A percentile compares a stretch with the other conserved stretches of the same genome.
These are phyloP conservation scores for Ptilorrhoa leucosticta DNA, from an alignment of 2,113 vertebrate species.

Conservation along the genomic window DNA sequence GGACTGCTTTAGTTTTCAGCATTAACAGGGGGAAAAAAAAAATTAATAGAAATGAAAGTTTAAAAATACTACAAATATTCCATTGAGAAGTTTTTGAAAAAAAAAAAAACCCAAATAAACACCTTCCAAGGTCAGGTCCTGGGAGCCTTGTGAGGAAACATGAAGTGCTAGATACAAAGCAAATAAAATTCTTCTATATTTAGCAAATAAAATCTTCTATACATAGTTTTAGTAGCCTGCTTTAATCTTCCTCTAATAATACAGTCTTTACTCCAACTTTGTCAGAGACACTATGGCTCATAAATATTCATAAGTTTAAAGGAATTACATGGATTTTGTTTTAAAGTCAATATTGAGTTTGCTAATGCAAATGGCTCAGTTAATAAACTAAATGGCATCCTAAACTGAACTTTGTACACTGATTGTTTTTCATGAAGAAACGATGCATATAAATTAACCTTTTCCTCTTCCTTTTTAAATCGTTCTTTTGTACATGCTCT, in stretches of 20 bases:
- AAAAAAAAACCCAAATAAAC: background rate
- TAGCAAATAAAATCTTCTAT: background rate
- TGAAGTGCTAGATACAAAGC: background rate
- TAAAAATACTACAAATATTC: slow-evolving; percentile 35
- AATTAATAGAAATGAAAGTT: background rate
- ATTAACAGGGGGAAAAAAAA: background rate
- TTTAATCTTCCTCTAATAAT: slow-evolving; percentile 40
- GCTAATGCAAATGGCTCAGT: slow-evolving; percentile 71
- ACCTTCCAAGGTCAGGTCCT: background rate
- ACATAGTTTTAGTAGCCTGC: background rate
- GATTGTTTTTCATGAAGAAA: slow-evolving; percentile 72
- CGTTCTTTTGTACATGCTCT: background rate
- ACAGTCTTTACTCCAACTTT: slow-evolving; percentile 37
- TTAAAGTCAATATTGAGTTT: slow-evolving; percentile 75
- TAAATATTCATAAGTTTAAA: slow-evolving; percentile 64
- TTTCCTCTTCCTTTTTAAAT: background rate
- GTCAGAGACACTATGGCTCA: background rate
- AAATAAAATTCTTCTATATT: background rate
- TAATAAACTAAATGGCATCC: slow-evolving; percentile 73
- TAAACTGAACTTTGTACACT: slow-evolving; percentile 43
- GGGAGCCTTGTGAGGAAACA: background rate
- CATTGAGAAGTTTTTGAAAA: background rate
- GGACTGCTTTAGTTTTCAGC: slow-evolving; percentile 30
- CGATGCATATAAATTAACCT: slow-evolving; percentile 66
- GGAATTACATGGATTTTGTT: slow-evolving; percentile 58